Percentiles rank a stretch among this genome's conserved stretches.
These are phyloP conservation scores for Parotocinclus haroldoi DNA, from an alignment of 2,797 vertebrate genomes.

Conservation along the genomic window DNA sequence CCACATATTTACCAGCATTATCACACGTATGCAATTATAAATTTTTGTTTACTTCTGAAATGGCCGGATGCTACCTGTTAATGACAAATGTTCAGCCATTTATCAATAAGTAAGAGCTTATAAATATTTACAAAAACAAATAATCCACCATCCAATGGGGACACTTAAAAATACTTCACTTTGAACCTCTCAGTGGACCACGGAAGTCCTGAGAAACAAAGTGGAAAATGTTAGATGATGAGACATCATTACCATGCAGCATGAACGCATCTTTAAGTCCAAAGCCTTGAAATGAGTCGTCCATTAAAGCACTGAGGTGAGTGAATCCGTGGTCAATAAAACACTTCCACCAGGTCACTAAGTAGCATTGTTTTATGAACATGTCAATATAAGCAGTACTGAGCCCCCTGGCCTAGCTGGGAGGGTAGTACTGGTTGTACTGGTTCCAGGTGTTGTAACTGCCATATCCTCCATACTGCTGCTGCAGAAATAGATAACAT, in stretches of 20 bases:
- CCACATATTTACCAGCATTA: no score
- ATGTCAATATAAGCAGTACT: neutral
- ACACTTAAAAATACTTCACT: no score
- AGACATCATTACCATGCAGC: no score
- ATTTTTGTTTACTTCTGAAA: slow-evolving; percentile 4
- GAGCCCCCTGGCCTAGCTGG: slow-evolving; percentile 59
- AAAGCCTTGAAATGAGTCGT: neutral
- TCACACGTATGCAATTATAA: neutral
- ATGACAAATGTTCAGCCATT: neutral
- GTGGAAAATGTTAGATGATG: no score
- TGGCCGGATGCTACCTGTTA: neutral
- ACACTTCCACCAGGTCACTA: neutral
- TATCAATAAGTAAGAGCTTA: neutral
- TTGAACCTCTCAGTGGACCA: no score
- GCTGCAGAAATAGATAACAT: slow-evolving; percentile 53
- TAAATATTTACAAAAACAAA: no score
- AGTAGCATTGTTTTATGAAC: neutral
- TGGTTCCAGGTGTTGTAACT: slow-evolving; percentile 78
- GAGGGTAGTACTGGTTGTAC: slow-evolving; percentile 78
- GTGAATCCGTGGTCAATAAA: neutral
- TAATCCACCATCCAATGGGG: no score
- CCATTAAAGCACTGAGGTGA: slow-evolving; percentile 11
- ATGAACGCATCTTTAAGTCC: no score
- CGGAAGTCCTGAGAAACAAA: no score
- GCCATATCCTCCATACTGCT: slow-evolving; percentile 73